Evolutionary conservation across 2,113 vertebrate genomes (phyloP), one percentile per base, ranked within the genome.

Genomic region (Rhynchomys soricoides): DNA sequence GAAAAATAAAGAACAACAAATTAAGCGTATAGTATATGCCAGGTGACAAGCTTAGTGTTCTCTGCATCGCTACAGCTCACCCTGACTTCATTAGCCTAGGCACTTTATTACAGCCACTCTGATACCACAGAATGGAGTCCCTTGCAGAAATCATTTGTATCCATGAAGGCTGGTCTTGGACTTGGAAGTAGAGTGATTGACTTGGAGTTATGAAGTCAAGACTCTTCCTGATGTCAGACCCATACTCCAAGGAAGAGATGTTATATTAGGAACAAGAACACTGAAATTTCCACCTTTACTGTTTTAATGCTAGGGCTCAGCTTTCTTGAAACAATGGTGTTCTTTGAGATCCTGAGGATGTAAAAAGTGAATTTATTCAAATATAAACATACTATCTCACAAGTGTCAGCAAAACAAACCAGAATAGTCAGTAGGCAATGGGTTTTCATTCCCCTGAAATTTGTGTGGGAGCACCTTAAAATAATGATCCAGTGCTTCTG

Each of bases 301-400:
- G 13, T 37, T 92, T 81, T 55, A 22, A 26, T 57, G 1, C 19
- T 19, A 55, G 86, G 26, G 5, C 13, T 3, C 55, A 17, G 8
- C 31, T 45, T 71, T 26, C 3, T 6, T 45, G 55, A 87, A 93
- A 86, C 7, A 19, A 1, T 8, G 45, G 57, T 86, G 45, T 90
- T 45, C 71, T 71, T 93, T 94, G 11, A 57, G 71, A 21, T 29
- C 29, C 31, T 73, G 11, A 16, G 10, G 62, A 88, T 9, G 48
- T 95, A 92, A 93, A 62, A 52, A 9, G n/a, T 66, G 68, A 66
- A 37, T 55, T 89, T 79, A n/a, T 81, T 57, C 34, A 83, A 62
- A 50, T 75, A 71, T 74, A 37, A 59, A 45, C 48, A n/a, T 9
- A 21, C 34, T 19, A 31, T 45, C 45, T 50, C 12, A 24, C 4